Conservation (phyloP, 2,797 vertebrate genomes). For the Spheniscus humboldti region DNA sequence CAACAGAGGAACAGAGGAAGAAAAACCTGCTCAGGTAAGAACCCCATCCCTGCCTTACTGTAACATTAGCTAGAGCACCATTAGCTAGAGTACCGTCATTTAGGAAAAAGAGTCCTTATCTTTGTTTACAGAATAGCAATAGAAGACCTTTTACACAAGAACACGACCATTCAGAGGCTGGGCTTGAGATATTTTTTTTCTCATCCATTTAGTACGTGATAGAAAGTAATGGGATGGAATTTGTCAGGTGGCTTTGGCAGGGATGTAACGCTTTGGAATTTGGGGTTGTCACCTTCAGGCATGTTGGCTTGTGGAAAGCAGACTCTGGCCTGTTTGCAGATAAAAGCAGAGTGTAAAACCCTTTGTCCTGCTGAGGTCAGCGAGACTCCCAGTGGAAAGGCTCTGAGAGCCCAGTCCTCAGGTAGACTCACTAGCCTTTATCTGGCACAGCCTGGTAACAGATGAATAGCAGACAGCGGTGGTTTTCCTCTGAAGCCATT, state of each 20-base stretch:
- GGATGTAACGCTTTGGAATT: neutral
- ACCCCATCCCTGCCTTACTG: neutral
- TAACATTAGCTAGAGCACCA: neutral
- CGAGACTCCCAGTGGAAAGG: neutral
- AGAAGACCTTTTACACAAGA: neutral
- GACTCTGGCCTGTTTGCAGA: neutral
- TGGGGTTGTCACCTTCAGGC: neutral
- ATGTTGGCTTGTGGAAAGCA: neutral
- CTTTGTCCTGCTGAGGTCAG: neutral
- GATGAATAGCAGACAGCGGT: neutral
- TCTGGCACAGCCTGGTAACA: neutral
- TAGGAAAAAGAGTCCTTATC: slow-evolving; percentile 8
- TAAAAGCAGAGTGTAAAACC: neutral
- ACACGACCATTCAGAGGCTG: neutral
- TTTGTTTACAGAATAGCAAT: neutral
- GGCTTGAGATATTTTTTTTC: neutral
- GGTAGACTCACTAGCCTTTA: neutral
- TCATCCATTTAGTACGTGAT: neutral
- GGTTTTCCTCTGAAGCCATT: neutral
- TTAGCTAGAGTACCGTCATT: neutral
- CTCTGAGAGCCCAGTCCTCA: neutral
- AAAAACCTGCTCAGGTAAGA: neutral
- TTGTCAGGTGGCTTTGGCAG: neutral
- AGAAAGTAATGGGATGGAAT: neutral
- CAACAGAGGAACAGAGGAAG: neutral